Percentiles rank a stretch among this genome's conserved stretches.
Conservation (phyloP, 2,888 invertebrate genomes). For the Mesorhabditis belari region DNA sequence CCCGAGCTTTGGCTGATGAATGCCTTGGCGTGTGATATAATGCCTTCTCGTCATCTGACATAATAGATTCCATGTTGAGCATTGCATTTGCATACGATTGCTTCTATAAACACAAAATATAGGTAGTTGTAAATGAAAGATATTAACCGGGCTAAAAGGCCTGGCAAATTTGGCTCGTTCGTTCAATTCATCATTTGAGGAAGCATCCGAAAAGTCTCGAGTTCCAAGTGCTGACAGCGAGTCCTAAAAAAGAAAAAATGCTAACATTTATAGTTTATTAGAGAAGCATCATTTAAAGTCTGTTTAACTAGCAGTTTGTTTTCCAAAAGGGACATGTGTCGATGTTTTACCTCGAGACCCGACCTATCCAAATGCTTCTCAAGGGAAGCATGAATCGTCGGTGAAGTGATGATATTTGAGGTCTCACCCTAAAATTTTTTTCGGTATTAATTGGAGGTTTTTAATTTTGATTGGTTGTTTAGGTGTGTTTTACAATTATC, state of each 20-base stretch:
- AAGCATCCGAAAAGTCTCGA: background rate
- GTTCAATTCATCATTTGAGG: background rate
- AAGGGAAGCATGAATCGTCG: conserved; percentile 55
- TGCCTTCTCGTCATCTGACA: background rate
- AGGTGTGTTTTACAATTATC: background rate
- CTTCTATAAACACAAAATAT: conserved; percentile 11
- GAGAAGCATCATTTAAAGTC: too few species aligned
- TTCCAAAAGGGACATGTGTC: too few species aligned
- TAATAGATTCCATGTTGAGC: conserved; percentile 17
- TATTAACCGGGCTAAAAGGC: background rate
- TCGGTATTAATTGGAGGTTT: background rate
- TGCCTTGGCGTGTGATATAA: background rate
- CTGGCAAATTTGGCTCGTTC: background rate
- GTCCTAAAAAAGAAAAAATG: background rate
- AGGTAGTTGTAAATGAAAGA: background rate
- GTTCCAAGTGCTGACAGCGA: background rate
- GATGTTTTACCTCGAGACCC: conserved; percentile 6
- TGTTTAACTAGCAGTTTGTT: too few species aligned
- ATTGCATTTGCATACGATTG: conserved; percentile 34
- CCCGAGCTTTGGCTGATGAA: too few species aligned
- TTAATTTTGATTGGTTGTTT: conserved; percentile 3
- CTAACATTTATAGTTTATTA: too few species aligned
- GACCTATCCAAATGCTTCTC: conserved; percentile 55
- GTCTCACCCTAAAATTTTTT: conserved; percentile 8
- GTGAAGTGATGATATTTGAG: conserved; percentile 37